Base-by-base conservation (phyloP, 2,797 vertebrate genomes). In the Petrocephalus sullivani region DNA sequence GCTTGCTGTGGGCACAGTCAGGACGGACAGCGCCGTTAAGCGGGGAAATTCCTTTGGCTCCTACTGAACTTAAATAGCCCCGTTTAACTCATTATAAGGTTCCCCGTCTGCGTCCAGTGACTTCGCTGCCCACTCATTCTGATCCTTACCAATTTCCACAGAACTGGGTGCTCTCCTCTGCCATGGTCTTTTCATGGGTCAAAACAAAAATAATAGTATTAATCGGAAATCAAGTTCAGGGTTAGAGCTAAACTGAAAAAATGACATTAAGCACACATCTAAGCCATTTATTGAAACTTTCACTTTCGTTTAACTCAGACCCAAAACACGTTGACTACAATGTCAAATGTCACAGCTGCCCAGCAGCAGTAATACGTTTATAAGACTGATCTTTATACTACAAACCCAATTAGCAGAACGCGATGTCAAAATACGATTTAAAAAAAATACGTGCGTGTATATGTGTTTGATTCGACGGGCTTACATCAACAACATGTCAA, bases 131-230 rank as follows among this genome's bases (percentile, higher is more conserved):
- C 81, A 23, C 41, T 21, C 81, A 12, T 46, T 46, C 46, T 57
- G 28, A 85, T 23, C 84, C 92, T 91, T 89, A 96, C 96, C 96
- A 96, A 41, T 96, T 96, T 21, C 94, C 94, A 92, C 96, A 96
- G 91, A 95, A 95, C 87, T 95, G 94, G 56, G 95, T 96, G 21
- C 91, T 95, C 93, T 96, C 95, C 87, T 96, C 95, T 46, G 94
- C 94, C 96, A 96, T 96, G 87, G 87, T 90, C 91, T 89, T 6
- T 14, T 85, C 46, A 19, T 86, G 88, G 41, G 51, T 58, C 58
- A 84, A 57, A 87, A 16, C 81, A 19, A 88, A 56, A 3, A 28
- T 85, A 86, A 86, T 21, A 85, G 19, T 54, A 83, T 83, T 53
- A 21, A 53, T 78, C 37, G 46, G 41, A n/a, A 78, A 78, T 78